Evolutionary conservation across 2,797 vertebrate species (phyloP), one percentile per base, ranked within the genome.

Genomic region (Neoniphon sammara): DNA sequence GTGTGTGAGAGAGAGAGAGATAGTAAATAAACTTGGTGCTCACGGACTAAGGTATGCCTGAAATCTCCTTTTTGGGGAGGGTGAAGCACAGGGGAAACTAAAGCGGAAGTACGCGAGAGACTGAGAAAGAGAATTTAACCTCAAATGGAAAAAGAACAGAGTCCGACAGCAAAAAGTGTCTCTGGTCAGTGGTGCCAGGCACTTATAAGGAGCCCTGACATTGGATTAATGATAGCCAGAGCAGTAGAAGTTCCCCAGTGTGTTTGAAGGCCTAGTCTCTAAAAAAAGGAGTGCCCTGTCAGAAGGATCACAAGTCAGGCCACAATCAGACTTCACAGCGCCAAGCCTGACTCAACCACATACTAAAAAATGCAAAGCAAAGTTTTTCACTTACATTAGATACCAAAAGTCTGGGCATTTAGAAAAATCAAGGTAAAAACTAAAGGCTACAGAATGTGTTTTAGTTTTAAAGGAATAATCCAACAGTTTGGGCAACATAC

Each of bases 171-270:
- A 23, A 8, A 5, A 56, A 25, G 25, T 7, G 7, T 27, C 2
- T 65, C 2, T 59, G 30, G 70, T 75, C 65, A 54, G 27, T 55
- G 11, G 21, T 46, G 75, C 75, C 73, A 80, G 61, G 60, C n/a
- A 53, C 75, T 82, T 73, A 78, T 81, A 83, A 83, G 59, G 57
- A 73, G 18, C 67, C 75, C 2, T 83, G 57, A 86, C 31, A 70
- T 59, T 49, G 25, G 47, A 75, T 77, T 83, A 65, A n/a, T 55
- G 67, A 69, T 53, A 53, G 50, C 49, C 34, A 66, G 55, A 62
- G 57, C 31, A 52, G 21, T 20, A 67, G 52, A 62, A 31, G 15
- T 57, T 72, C 52, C 14, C 20, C 27, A 14, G 5, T 7, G 31
- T 34, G 39, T 11, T 44, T 44, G 42, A 44, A 44, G 42, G 31